These are phyloP conservation scores for Bathynomus jamesi DNA, from an alignment of 1,140 invertebrate genomes.

Conservation along the genomic window DNA sequence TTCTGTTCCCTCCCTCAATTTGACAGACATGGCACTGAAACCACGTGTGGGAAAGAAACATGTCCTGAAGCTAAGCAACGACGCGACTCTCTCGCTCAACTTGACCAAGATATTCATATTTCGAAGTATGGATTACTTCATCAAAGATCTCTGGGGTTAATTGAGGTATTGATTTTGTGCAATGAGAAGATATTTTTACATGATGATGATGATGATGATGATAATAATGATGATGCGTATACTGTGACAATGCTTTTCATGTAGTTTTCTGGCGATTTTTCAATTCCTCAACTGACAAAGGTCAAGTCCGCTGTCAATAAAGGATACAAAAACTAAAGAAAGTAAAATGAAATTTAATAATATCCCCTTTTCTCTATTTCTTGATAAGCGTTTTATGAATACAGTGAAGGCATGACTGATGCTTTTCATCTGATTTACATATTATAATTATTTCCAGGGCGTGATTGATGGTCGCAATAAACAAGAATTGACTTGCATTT, in stretches of 20 bases:
- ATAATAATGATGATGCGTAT: not conserved
- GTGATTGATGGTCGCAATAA: slow-evolving; percentile 14
- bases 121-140: not conserved
- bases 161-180: not conserved
- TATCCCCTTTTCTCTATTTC: no score
- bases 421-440: not conserved
- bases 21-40: slow-evolving; percentile 42
- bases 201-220: not conserved
- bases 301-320: no score
- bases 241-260: not conserved
- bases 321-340: no score
- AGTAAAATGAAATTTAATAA: no score
- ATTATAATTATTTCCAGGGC: not conserved
- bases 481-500: slow-evolving; percentile 75
- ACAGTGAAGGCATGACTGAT: not conserved
- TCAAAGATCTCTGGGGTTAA: not conserved
- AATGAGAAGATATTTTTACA: not conserved
- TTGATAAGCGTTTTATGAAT: not conserved
- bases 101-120: slow-evolving; percentile 20
- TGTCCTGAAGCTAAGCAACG: slow-evolving; percentile 51
- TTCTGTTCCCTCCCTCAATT: not conserved
- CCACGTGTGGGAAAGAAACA: slow-evolving; percentile 49
- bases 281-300: no score
- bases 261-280: not conserved
- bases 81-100: slow-evolving; percentile 43